Percentiles rank a stretch among this genome's conserved stretches.
Evolutionary conservation across 2,888 invertebrate species (phyloP).

Genomic region (Camptogramma bilineatum): DNA sequence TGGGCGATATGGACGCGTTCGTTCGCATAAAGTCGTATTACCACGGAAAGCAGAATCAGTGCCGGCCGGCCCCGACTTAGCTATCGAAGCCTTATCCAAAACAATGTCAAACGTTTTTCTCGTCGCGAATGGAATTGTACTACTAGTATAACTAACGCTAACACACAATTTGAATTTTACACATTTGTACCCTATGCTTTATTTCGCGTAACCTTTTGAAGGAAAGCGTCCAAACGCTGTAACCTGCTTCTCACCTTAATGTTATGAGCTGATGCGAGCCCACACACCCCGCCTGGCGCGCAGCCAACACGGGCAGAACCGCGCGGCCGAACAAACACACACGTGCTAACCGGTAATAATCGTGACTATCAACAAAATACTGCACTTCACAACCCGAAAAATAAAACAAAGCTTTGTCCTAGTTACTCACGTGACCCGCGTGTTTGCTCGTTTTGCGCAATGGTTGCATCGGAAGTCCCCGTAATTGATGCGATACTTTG

Average conservation of each 20-base stretch:
- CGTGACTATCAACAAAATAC: constrained; percentile 29
- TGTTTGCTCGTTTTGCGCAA: constrained; percentile 36
- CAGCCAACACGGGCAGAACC: constrained; percentile 35
- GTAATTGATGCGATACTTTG: constrained; percentile 35
- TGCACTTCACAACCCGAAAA: constrained; percentile 19
- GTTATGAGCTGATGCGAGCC: constrained; percentile 33
- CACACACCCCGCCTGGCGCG: constrained; percentile 37
- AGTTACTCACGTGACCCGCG: constrained; percentile 26
- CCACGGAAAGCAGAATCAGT: not conserved
- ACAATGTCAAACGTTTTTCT: not conserved
- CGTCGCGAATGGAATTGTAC: not conserved
- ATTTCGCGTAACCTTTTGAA: not conserved
- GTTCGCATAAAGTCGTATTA: not conserved
- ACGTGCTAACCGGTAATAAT: constrained; percentile 28
- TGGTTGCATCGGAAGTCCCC: constrained; percentile 32
- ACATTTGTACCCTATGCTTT: not conserved
- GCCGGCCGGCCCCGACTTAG: not conserved
- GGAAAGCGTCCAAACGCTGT: not conserved
- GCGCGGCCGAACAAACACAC: constrained; percentile 27
- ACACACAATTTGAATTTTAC: not conserved
- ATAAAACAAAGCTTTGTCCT: constrained; percentile 13
- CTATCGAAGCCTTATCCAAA: not conserved
- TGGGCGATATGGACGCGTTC: constrained; percentile 26
- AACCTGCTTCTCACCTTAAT: constrained; percentile 8
- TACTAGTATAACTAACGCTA: not conserved